These are phyloP conservation scores for Microctonus aethiopoides DNA, from an alignment of 2,888 invertebrate species.

Conservation along the genomic window DNA sequence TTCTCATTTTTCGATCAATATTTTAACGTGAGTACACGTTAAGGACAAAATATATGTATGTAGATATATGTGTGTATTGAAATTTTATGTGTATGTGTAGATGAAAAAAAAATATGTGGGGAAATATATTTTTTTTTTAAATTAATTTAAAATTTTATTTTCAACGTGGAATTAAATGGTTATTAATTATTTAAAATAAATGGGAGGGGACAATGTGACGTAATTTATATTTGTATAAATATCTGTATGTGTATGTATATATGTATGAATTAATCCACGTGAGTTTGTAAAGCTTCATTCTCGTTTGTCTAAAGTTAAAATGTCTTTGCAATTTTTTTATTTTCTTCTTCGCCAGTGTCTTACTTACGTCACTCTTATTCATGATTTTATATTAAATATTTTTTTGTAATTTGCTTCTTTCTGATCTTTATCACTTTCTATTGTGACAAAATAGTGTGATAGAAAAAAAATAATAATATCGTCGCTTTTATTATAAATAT, in stretches of 20 bases:
- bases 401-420: neutral
- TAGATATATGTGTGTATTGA: neutral
- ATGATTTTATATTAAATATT: neutral
- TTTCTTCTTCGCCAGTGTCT: neutral
- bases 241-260: neutral
- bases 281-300: neutral
- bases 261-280: neutral
- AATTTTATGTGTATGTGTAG: neutral
- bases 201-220: neutral
- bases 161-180: neutral
- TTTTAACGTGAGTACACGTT: neutral
- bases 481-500: neutral
- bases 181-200: neutral
- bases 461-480: neutral
- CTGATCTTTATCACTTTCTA: neutral
- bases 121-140: neutral
- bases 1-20: conserved; percentile 3
- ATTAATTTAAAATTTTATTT: too few relatives aligned
- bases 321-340: neutral
- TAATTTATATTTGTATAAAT: neutral
- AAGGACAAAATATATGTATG: neutral
- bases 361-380: neutral
- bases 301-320: neutral
- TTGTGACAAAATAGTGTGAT: neutral
- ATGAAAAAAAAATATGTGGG: neutral